Evolutionary conservation across 92 coral and sea anemone species (phyloP), one percentile per base, ranked within the genome.

Genomic region (Epizoanthus rinbou): DNA sequence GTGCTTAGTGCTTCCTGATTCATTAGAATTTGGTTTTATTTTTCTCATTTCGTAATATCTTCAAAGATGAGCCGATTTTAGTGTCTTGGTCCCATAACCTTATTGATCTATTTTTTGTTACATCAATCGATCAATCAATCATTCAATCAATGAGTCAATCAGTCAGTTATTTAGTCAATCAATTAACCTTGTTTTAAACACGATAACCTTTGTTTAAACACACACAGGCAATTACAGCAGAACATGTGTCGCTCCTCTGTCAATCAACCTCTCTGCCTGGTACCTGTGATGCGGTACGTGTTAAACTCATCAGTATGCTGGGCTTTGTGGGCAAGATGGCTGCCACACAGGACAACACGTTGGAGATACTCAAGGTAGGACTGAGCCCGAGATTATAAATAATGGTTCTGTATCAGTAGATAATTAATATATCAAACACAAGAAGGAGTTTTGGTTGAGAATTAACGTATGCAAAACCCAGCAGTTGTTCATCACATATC

Each of bases 291-390:
- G 94, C 96, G 11, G 93, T 88, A 47, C 95, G 90, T 33, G 98
- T 95, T 21, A 95, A 91, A 74, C 89, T 95, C 62, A 89, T 95
- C 39, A 93, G 97, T 76, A 92, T 93, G 69, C 89, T 95, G 87
- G 98, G 98, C 50, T 91, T 86, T 56, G 88, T 95, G 57, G 98
- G 98, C 37, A 95, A 95, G 85, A 91, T 95, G 94, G 92, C 95
- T 52, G 94, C 95, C 39, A 73, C 75, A 21, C 88, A 88, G 47
- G 91, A 91, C 72, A 90, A 90, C 80, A 65, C 89, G 0, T 80
- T 87, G 6, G 98, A 90, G 1, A 86, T 90, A 22, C 88, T 95
- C 59, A 92, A 95, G 94, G 98, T 95, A 85, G 8, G 60, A 39
- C 58, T 33, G 17, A 67, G 18, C 28, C 41, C 47, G 21, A 16